phyloP scores from a whole-genome alignment of 2,113 vertebrate genomes.

The Mastomys coucha region DNA sequence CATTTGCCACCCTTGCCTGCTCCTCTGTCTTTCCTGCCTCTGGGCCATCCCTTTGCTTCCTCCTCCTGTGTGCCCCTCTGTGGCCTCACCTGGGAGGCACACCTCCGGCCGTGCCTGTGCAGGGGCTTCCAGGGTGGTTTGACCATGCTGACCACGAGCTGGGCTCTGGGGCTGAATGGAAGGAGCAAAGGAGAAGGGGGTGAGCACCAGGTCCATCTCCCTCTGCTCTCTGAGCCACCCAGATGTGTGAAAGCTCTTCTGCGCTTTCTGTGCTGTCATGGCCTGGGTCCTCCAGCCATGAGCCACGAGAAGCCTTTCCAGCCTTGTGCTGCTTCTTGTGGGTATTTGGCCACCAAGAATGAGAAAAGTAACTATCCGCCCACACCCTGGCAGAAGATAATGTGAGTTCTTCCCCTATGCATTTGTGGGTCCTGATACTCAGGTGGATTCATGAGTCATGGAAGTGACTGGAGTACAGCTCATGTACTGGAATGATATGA shows the following conservation, averaged over 20 bases:
- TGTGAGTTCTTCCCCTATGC: not conserved
- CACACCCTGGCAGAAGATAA: not conserved
- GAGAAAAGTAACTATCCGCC: not conserved
- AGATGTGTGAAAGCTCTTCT: not conserved
- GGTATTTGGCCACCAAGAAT: not conserved
- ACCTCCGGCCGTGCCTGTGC: not conserved
- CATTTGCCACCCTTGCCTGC: not conserved
- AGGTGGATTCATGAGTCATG: not conserved
- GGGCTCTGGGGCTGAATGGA: too few species aligned
- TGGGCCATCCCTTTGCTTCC: not conserved
- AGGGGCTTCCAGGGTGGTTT: not conserved
- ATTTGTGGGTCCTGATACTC: not conserved
- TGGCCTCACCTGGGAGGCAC: not conserved
- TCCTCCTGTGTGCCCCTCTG: not conserved
- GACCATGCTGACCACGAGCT: not conserved
- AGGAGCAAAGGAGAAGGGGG: not conserved
- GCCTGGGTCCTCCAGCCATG: not conserved
- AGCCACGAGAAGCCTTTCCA: not conserved
- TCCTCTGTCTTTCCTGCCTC: not conserved
- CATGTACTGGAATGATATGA: not conserved
- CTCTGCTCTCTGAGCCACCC: not conserved
- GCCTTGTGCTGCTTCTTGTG: too few species aligned
- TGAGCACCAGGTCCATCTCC: not conserved
- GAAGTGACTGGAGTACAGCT: constrained; percentile 14
- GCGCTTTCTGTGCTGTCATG: not conserved